Evolutionary conservation across 2,113 vertebrate genomes (phyloP).

Genomic region (Anseranas semipalmata): DNA sequence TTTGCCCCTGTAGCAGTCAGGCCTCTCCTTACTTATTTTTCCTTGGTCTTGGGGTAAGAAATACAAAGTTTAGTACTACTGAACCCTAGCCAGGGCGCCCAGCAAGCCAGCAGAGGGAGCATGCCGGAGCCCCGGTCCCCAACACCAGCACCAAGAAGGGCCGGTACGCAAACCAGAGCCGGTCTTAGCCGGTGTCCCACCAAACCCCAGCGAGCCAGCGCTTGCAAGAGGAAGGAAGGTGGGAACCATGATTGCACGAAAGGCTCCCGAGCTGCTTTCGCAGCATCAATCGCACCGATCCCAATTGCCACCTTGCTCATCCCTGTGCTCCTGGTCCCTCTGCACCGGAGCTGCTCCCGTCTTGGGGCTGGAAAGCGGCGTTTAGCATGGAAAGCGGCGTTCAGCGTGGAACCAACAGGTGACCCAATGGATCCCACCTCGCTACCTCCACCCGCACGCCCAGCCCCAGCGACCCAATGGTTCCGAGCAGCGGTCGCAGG

Average conservation of each 20-base stretch:
- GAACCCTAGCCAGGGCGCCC: neutral
- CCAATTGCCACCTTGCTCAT: neutral
- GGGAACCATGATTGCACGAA: neutral
- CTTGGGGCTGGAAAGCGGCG: too few species aligned
- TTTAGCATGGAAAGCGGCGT: too few species aligned
- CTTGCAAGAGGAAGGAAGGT: neutral
- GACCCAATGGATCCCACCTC: neutral
- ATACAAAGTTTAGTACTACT: neutral
- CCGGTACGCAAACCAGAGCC: neutral
- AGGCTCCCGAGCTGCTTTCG: too few species aligned
- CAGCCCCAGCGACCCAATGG: neutral
- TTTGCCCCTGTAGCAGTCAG: neutral
- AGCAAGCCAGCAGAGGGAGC: neutral
- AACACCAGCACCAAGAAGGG: neutral
- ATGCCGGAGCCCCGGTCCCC: rapidly evolving
- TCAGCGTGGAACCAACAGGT: neutral
- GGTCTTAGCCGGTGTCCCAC: neutral
- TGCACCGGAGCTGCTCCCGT: neutral
- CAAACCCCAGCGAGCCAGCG: neutral
- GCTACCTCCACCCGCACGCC: neutral
- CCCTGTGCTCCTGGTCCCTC: neutral
- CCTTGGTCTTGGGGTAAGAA: neutral
- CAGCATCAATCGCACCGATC: neutral
- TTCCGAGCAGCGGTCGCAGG: neutral
- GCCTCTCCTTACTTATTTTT: neutral